Evolutionary conservation across 2,113 vertebrate genomes (phyloP).

Genomic region (Agapornis roseicollis): DNA sequence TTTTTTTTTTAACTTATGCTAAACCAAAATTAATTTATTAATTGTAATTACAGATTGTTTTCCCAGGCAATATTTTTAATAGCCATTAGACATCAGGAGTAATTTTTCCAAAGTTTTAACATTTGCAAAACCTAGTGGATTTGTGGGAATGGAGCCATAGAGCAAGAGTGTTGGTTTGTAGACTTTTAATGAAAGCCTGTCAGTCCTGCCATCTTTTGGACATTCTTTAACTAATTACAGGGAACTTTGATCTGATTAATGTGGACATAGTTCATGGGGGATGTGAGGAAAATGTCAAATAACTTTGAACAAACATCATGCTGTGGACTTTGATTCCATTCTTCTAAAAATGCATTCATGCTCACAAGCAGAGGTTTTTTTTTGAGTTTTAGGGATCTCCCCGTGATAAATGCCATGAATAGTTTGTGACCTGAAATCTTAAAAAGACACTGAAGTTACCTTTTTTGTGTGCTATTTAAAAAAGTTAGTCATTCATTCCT

Average conservation of each 20-base stretch:
- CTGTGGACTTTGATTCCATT: background rate
- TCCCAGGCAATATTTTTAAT: background rate
- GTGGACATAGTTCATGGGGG: background rate
- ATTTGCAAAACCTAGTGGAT: background rate
- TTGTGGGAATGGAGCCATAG: background rate
- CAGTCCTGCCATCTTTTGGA: slow-evolving; percentile 50
- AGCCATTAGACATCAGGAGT: background rate
- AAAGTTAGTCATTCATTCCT: background rate
- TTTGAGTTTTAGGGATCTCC: background rate
- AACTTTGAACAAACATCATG: background rate
- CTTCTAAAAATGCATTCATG: background rate
- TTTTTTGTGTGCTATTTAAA: background rate
- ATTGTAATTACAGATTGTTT: background rate
- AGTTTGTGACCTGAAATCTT: background rate
- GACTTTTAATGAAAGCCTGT: background rate
- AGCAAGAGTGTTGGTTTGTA: background rate
- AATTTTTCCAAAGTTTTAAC: background rate
- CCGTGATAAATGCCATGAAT: background rate
- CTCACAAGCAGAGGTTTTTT: background rate
- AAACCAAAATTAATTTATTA: background rate
- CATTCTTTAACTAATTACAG: background rate
- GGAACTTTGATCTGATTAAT: background rate
- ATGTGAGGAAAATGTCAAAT: background rate
- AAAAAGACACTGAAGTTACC: background rate
- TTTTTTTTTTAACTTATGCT: background rate